These are phyloP conservation scores for Tryphoninae sp. DNA, from an alignment of 2,888 invertebrate genomes.

Conservation along the genomic window DNA sequence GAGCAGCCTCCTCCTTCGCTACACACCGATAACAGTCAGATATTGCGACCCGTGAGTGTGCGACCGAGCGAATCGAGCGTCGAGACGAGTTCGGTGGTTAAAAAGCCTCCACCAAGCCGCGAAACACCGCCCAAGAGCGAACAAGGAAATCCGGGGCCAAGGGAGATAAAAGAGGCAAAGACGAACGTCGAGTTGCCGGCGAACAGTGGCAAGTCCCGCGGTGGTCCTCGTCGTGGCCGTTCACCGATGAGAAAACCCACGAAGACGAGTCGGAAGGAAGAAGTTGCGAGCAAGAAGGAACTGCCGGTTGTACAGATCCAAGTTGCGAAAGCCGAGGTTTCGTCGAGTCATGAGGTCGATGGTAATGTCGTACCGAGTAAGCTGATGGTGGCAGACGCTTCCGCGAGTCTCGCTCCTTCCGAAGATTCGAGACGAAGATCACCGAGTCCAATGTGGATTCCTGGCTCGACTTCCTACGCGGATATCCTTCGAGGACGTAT, in stretches of 20 bases:
- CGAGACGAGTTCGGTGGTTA: constrained; percentile 3
- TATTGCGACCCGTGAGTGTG: constrained; percentile 73
- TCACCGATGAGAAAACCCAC: constrained; percentile 81
- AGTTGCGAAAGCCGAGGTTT: constrained; percentile 53
- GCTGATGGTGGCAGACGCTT: constrained; percentile 39
- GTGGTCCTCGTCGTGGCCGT: constrained; percentile 81
- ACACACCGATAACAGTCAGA: constrained; percentile 62
- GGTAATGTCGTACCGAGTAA: constrained; percentile 28
- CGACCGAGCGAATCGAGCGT: constrained; percentile 73
- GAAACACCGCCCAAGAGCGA: constrained; percentile 37
- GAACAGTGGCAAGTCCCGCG: constrained; percentile 64
- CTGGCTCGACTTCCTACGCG: constrained; percentile 89
- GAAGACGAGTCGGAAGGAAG: constrained; percentile 42
- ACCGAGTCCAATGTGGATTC: constrained; percentile 88
- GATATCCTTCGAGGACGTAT: constrained; percentile 87
- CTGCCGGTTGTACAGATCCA: constrained; percentile 64
- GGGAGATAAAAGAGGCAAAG: constrained; percentile 35
- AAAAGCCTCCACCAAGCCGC: constrained; percentile 21
- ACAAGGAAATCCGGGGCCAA: constrained; percentile 35
- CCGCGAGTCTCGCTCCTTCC: constrained; percentile 69
- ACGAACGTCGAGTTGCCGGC: constrained; percentile 29
- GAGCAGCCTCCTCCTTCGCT: constrained; percentile 67
- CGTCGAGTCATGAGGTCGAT: constrained; percentile 45
- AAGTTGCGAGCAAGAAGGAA: constrained; percentile 55
- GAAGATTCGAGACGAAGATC: constrained; percentile 82